Evolutionary conservation across 2,888 invertebrate genomes (phyloP).

Genomic region (Andrena bicolor): DNA sequence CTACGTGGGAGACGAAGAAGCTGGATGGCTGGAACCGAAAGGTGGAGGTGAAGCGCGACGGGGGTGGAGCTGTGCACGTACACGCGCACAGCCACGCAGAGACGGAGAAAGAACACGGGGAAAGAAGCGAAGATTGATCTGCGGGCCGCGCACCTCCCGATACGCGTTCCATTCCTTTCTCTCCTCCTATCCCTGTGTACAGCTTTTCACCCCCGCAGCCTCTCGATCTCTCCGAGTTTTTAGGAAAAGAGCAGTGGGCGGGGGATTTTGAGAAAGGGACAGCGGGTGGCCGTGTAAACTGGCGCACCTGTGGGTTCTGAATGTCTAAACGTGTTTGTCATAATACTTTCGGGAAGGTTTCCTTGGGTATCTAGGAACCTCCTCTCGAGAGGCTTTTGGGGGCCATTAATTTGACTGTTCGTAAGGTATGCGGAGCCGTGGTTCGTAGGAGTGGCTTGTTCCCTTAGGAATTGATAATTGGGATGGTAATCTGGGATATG

Average conservation of each 20-base stretch:
- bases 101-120: conserved; percentile 33
- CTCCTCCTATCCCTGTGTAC: conserved; percentile 41
- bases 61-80: conserved; percentile 50
- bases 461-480: not conserved
- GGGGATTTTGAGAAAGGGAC: conserved; percentile 48
- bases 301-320: conserved; percentile 61
- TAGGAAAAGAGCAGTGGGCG: not conserved
- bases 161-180: conserved; percentile 70
- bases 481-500: not conserved
- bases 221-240: not conserved
- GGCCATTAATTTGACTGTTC: conserved; percentile 30
- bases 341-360: conserved; percentile 19
- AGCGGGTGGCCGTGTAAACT: conserved; percentile 69
- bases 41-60: conserved; percentile 52
- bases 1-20: conserved; percentile 69
- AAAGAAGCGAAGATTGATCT: conserved; percentile 72
- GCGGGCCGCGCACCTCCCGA: conserved; percentile 68
- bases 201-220: conserved; percentile 17
- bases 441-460: not conserved
- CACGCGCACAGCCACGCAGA: conserved; percentile 6
- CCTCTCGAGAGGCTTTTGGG: conserved; percentile 13
- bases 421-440: conserved; percentile 4
- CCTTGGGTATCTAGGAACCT: not conserved
- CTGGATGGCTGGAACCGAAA: conserved; percentile 66
- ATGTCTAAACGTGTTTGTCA: conserved; percentile 66